Base-by-base conservation (phyloP, 2,797 vertebrate genomes). In the Tapirus indicus region DNA sequence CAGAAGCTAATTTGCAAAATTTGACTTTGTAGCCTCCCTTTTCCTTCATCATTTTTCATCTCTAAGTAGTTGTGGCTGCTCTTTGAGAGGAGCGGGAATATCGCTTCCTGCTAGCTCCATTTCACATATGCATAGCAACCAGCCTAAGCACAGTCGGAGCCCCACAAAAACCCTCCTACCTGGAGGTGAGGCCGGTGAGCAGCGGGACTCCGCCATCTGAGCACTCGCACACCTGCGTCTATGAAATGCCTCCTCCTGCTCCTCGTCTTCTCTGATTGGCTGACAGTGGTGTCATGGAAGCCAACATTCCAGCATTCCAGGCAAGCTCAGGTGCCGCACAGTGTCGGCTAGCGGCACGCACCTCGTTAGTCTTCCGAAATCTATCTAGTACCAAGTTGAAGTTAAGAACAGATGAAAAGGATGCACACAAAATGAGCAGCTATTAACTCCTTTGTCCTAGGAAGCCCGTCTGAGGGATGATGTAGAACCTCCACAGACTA, bases 161-260 rank as follows among this genome's bases (percentile, higher is more conserved):
- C 41, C 68, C 44, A 71, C 62, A 3, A 47, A 35, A 23, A 7
- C 12, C n/a, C 60, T 18, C 11, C 49, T 69, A 54, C 78, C 92
- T 72, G 79, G 72, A 89, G 47, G 60, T 1, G 60, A 17, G n/a
- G 64, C 23, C 27, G 17, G 0, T 0, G 11, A 94, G 87, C 92
- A 16, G 85, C 83, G 1, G 88, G 97, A 18, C 62, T 47, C 89
- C 29, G 1, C 82, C 86, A 66, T 66, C 82, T 5, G 49, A 83
- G 64, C 56, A 1, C 23, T 44, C 4, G 3, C 91, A 44, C 98
- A 96, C 97, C 97, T 96, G 98, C 72, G 13, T 17, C 79, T 23
- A 9, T 47, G 64, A 84, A 71, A 69, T 12, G 66, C 95, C 88
- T 47, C 94, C 71, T 75, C 64, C 84, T 35, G 88, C 4, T 60